A percentile compares a stretch with the other conserved stretches of the same genome.
phyloP scores from a whole-genome alignment of 2,888 invertebrate genomes.

The Paralinhomoeus sp. region DNA sequence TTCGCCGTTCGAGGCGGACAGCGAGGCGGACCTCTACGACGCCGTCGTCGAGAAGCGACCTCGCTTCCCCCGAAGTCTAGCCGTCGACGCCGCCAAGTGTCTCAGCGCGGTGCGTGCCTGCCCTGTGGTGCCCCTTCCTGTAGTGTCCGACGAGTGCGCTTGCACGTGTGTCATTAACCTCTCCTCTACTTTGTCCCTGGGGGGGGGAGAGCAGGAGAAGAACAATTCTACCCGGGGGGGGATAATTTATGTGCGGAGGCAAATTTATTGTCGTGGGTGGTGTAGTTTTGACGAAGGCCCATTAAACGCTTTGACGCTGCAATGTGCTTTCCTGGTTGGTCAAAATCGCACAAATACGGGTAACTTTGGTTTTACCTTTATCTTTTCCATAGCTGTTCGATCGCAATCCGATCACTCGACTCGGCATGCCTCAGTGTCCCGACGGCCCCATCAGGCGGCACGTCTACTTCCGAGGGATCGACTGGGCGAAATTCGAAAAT shows the following conservation, averaged over 20 bases:
- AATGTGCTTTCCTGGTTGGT: too few species aligned
- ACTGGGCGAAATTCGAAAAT: slow-evolving; percentile 69
- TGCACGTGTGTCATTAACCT: too few species aligned
- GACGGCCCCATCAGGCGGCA: slow-evolving; percentile 73
- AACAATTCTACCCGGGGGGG: too few species aligned
- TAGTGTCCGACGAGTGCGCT: too few species aligned
- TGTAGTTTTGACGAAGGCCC: too few species aligned
- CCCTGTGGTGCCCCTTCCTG: too few species aligned
- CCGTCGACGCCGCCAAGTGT: slow-evolving; percentile 44
- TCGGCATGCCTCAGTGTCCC: slow-evolving; percentile 63
- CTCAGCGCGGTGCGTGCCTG: slow-evolving; percentile 44
- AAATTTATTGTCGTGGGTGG: not conserved
- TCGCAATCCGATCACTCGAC: slow-evolving; percentile 62
- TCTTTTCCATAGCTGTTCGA: slow-evolving; percentile 48
- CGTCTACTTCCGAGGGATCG: slow-evolving; percentile 62
- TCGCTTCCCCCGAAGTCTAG: slow-evolving; percentile 68
- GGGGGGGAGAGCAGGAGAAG: too few species aligned
- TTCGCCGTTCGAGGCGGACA: slow-evolving; percentile 86
- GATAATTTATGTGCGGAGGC: not conserved
- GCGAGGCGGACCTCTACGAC: slow-evolving; percentile 92
- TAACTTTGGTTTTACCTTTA: too few species aligned
- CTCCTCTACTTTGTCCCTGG: too few species aligned
- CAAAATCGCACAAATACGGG: too few species aligned
- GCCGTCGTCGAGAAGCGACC: slow-evolving; percentile 93
- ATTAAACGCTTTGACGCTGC: too few species aligned